These are phyloP conservation scores for Nipponia nippon DNA, from an alignment of 2,113 vertebrate genomes.

Conservation along the genomic window DNA sequence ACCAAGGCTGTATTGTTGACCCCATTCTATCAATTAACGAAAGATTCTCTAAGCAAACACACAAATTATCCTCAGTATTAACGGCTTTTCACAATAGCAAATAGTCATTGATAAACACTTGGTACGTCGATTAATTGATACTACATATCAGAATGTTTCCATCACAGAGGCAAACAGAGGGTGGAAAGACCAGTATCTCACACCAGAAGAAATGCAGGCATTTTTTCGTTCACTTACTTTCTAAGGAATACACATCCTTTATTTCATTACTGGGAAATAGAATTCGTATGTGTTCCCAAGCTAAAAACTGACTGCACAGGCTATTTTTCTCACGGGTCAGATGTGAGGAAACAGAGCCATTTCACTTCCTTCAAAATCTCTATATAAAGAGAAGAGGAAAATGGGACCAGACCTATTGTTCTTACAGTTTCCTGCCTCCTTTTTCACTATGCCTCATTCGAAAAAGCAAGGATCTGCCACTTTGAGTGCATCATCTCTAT, in stretches of 20 bases:
- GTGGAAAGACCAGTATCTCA: not conserved
- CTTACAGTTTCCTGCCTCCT: constrained; percentile 39
- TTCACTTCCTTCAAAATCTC: constrained; percentile 50
- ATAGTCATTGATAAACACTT: not conserved
- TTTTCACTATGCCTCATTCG: not conserved
- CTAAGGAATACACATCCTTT: constrained; percentile 1
- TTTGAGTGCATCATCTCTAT: not conserved
- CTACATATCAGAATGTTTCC: not conserved
- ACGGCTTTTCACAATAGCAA: not conserved
- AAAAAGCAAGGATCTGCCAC: not conserved
- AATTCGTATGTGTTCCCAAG: constrained; percentile 27
- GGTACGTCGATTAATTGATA: not conserved
- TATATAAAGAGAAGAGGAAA: constrained; percentile 53
- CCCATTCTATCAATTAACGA: not conserved
- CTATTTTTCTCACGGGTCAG: constrained; percentile 54
- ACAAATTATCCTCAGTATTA: not conserved
- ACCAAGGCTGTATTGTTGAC: not conserved
- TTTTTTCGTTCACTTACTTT: not conserved
- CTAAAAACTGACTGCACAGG: constrained; percentile 3
- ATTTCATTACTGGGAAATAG: constrained; percentile 13
- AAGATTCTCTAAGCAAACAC: not conserved
- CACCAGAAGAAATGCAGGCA: not conserved
- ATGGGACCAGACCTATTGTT: constrained; percentile 54
- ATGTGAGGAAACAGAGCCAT: constrained; percentile 53
- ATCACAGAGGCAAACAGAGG: not conserved